Evolutionary conservation across 2,797 vertebrate genomes (phyloP).

Genomic region (Orientallactaga sibirica): DNA sequence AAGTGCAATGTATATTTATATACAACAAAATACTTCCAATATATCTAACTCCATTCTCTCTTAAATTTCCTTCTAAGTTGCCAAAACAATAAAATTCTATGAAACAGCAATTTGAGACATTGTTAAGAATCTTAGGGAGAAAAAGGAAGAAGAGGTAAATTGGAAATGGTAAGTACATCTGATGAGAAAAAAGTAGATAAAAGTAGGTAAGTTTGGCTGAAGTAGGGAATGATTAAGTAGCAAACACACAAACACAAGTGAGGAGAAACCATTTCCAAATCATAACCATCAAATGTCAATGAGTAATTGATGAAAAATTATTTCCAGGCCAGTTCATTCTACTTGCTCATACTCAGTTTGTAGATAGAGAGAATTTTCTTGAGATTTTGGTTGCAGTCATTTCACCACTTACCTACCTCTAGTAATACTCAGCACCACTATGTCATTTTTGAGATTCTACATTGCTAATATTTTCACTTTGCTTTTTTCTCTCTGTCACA

Average conservation of each 20-base stretch:
- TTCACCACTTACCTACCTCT: no score
- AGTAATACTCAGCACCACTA: no score
- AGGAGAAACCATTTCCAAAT: not conserved
- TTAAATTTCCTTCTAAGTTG: not conserved
- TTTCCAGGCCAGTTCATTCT: not conserved
- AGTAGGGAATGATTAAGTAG: not conserved
- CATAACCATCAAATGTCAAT: not conserved
- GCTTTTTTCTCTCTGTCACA: no score
- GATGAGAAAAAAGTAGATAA: not conserved
- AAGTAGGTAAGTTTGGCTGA: not conserved
- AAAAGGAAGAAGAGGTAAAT: not conserved
- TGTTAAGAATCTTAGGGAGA: not conserved
- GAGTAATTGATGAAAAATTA: not conserved
- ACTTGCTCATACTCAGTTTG: not conserved
- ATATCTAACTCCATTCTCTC: not conserved
- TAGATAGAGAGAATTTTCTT: not conserved
- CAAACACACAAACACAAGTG: not conserved
- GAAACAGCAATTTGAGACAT: not conserved
- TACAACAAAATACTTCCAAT: not conserved
- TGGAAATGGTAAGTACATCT: not conserved
- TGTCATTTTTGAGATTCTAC: no score
- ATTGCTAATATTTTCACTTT: no score
- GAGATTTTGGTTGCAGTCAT: no score
- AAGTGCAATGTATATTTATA: conserved; percentile 84
- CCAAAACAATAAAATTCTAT: not conserved